phyloP scores from a whole-genome alignment of 1,140 invertebrate species.

The Acromyrmex heyeri region DNA sequence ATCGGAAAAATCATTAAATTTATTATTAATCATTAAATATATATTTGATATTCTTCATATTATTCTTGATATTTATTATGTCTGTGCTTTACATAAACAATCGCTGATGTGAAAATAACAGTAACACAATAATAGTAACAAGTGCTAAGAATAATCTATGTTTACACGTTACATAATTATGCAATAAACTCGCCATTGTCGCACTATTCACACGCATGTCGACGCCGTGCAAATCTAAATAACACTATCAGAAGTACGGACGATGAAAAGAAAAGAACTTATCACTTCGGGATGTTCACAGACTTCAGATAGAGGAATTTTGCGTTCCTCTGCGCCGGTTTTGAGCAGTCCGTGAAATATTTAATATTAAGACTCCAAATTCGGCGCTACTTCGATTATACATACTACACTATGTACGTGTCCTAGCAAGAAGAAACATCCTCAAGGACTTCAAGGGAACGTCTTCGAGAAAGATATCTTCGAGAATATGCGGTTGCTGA shows the following conservation, averaged over 20 bases:
- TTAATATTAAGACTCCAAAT: neutral
- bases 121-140: constrained; percentile 41
- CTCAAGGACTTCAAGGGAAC: constrained; percentile 81
- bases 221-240: constrained; percentile 17
- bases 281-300: constrained; percentile 19
- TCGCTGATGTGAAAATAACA: constrained; percentile 29
- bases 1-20: neutral
- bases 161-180: constrained; percentile 29
- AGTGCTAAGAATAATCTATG: constrained; percentile 31
- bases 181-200: constrained; percentile 22
- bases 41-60: neutral
- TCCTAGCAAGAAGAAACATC: neutral
- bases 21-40: neutral
- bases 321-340: neutral
- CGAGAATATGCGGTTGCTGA: constrained; percentile 80
- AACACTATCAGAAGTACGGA: constrained; percentile 40
- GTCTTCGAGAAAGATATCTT: constrained; percentile 81
- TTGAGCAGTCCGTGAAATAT: neutral
- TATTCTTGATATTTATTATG: constrained; percentile 2
- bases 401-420: constrained; percentile 13
- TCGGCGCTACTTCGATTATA: neutral
- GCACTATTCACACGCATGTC: constrained; percentile 47
- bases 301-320: neutral
- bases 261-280: neutral
- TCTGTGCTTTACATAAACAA: constrained; percentile 34